Evolutionary conservation across 53 echinoderm and acorn worm species (phyloP).

Genomic region (Arbacia lixula): DNA sequence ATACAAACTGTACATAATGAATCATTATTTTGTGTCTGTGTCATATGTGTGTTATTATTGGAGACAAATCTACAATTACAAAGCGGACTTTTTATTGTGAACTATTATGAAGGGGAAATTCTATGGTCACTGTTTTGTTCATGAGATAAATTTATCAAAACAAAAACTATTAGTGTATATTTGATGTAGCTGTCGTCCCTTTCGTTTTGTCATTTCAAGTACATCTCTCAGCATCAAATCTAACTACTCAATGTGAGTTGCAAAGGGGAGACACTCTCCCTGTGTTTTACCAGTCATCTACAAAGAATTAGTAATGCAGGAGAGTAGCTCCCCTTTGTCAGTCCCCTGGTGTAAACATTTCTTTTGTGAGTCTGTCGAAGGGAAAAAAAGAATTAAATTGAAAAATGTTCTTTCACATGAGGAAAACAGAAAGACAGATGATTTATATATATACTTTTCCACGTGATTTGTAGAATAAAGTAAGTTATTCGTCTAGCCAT

Average conservation of each 20-base stretch:
- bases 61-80: conserved; percentile 38
- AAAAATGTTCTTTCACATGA: conserved; percentile 45
- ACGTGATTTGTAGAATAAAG: conserved; percentile 99
- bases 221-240: background rate
- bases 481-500: conserved; percentile 96
- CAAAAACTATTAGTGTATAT: conserved; percentile 28
- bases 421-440: conserved; percentile 65
- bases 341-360: conserved; percentile 10
- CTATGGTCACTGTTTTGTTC: conserved; percentile 18
- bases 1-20: conserved; percentile 61
- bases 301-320: conserved; percentile 23
- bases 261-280: conserved; percentile 39
- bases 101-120: conserved; percentile 26
- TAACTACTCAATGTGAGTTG: background rate
- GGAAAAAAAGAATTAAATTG: conserved; percentile 36
- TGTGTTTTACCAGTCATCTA: conserved; percentile 15
- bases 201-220: background rate
- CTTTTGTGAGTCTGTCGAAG: conserved; percentile 36
- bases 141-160: conserved; percentile 14
- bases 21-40: conserved; percentile 65
- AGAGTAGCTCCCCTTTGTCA: conserved; percentile 15
- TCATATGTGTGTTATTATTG: conserved; percentile 59
- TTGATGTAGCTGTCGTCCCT: conserved; percentile 24
- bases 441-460: conserved; percentile 98
- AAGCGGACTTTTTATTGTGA: conserved; percentile 54